Evolutionary conservation across 2,888 invertebrate genomes (phyloP).

Genomic region (Amblyjoppa fuscipennis): DNA sequence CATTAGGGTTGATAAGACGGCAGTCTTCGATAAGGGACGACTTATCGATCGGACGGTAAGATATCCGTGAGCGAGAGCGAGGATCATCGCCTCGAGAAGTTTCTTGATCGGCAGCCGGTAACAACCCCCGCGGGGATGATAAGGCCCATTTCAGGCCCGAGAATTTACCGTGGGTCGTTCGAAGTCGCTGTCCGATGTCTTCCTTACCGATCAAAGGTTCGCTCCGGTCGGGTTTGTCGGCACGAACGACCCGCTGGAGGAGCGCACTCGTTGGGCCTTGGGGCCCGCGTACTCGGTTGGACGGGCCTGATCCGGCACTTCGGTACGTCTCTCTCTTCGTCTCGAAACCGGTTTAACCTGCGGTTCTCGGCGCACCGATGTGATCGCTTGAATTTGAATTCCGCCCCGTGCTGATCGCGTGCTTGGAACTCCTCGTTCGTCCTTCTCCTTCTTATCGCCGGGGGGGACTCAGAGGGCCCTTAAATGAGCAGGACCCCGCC

Average conservation of each 20-base stretch:
- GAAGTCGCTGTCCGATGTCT: slow-evolving; percentile 7
- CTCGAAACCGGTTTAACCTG: slow-evolving; percentile 57
- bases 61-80: not conserved
- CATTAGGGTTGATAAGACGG: slow-evolving; percentile 10
- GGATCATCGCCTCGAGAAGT: not conserved
- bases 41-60: slow-evolving; percentile 12
- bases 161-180: slow-evolving; percentile 25
- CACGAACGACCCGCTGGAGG: not conserved
- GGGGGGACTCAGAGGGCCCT: slow-evolving; percentile 5
- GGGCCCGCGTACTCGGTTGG: slow-evolving; percentile 41
- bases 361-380: slow-evolving; percentile 29
- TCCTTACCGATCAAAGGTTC: slow-evolving; percentile 44
- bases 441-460: not conserved
- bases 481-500: not conserved
- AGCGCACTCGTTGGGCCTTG: not conserved
- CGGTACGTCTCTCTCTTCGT: not conserved
- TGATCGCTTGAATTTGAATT: slow-evolving; percentile 60
- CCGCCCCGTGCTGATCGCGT: slow-evolving; percentile 49
- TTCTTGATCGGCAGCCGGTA: slow-evolving; percentile 22
- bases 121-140: not conserved
- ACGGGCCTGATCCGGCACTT: slow-evolving; percentile 49
- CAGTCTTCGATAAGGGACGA: not conserved
- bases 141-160: slow-evolving; percentile 27
- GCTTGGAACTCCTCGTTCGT: not conserved
- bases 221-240: not conserved